Evolutionary conservation across 2,888 invertebrate species (phyloP).

Genomic region (Leucoma salicis): DNA sequence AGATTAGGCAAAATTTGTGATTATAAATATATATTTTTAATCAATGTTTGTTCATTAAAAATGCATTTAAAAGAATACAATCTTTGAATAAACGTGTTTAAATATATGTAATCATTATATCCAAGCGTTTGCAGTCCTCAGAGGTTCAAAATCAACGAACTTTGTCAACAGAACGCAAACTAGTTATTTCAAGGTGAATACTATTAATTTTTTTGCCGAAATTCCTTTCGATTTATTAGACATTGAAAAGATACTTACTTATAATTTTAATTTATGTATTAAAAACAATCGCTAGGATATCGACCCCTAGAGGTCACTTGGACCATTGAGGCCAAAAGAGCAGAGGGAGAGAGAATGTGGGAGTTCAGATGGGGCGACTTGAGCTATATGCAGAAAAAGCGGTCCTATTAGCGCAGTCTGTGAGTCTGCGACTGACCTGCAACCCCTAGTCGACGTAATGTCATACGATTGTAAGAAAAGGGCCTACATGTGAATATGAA

Average conservation of each 20-base stretch:
- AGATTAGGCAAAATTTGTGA: slow-evolving; percentile 15
- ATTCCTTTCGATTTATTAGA: not conserved
- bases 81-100: not conserved
- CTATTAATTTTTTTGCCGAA: not conserved
- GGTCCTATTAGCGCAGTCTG: too few species aligned
- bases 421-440: too few species aligned
- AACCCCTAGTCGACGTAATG: too few species aligned
- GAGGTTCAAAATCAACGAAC: not conserved
- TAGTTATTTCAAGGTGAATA: not conserved
- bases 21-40: slow-evolving; percentile 1
- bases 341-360: too few species aligned
- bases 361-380: too few species aligned
- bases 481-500: too few species aligned
- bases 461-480: too few species aligned
- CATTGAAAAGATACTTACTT: not conserved
- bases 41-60: slow-evolving; percentile 5
- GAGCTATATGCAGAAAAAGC: too few species aligned
- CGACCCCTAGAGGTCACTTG: too few species aligned
- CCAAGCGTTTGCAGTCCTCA: not conserved
- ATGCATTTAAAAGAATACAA: slow-evolving; percentile 10
- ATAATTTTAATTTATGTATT: not conserved
- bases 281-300: not conserved
- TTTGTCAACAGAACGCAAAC: not conserved
- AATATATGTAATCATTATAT: not conserved
- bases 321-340: too few species aligned